Percentiles rank a stretch among this genome's conserved stretches.
These are phyloP conservation scores for Meteorus sp. DNA, from an alignment of 1,140 invertebrate species.

Conservation along the genomic window DNA sequence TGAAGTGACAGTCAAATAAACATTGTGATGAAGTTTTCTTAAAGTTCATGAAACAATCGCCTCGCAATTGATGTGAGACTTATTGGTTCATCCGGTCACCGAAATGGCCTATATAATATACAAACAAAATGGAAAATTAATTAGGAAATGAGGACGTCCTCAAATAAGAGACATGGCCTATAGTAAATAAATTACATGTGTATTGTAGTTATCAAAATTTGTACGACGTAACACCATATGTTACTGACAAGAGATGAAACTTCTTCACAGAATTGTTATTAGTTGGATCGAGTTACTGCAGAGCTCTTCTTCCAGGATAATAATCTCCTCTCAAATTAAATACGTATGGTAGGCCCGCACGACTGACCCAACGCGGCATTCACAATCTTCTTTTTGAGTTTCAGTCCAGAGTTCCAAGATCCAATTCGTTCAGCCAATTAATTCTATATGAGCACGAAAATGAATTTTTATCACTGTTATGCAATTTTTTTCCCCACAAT, in stretches of 20 bases:
- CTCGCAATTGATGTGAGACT: no score
- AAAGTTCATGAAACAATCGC: no score
- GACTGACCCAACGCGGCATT: constrained; percentile 57
- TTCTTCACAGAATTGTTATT: not conserved
- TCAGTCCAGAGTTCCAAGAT: constrained; percentile 10
- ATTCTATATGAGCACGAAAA: no score
- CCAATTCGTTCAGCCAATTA: no score
- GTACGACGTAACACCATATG: not conserved
- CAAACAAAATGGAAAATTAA: not conserved
- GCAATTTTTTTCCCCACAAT: no score
- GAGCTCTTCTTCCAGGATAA: constrained; percentile 13
- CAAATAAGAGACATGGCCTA: not conserved
- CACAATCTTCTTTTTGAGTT: constrained; percentile 43
- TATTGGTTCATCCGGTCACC: not conserved
- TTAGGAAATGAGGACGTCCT: no score
- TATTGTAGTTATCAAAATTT: constrained; percentile 4
- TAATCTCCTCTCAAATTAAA: constrained; percentile 7
- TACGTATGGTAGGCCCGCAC: constrained; percentile 48
- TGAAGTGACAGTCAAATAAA: no score
- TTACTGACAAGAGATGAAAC: not conserved
- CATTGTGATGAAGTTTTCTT: no score
- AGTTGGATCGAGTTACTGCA: not conserved
- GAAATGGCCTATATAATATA: constrained; percentile 1
- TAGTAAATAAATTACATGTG: not conserved
- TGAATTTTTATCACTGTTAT: no score